A percentile compares a stretch with the other conserved stretches of the same genome.
Conservation (phyloP, 1,140 invertebrate species). For the Diploscapter pachys region DNA sequence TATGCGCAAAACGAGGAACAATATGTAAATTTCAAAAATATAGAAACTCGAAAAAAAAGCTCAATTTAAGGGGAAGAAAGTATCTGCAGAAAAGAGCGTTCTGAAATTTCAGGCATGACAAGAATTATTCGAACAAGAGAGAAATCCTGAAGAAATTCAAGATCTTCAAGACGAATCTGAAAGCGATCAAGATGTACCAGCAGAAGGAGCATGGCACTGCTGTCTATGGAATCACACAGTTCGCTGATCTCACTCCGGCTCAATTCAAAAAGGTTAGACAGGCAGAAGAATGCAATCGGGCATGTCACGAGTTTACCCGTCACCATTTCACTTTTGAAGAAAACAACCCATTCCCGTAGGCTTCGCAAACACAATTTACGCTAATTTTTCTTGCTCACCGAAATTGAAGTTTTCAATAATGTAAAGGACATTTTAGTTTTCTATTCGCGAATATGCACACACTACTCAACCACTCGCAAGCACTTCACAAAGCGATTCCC, state of each 20-base stretch:
- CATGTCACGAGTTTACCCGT: constrained; percentile 12
- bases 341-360: constrained; percentile 19
- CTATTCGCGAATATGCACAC: no score
- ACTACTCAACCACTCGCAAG: no score
- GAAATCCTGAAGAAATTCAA: constrained; percentile 72
- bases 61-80: constrained; percentile 1
- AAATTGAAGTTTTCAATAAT: no score
- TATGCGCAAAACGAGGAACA: no score
- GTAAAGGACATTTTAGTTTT: no score
- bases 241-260: constrained; percentile 77
- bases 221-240: constrained; percentile 79
- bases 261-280: constrained; percentile 43
- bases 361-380: constrained; percentile 22
- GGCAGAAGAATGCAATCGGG: constrained; percentile 2
- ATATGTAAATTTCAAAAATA: no score
- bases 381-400: no score
- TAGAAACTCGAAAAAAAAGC: neutral
- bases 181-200: constrained; percentile 74
- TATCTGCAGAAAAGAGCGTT: no score
- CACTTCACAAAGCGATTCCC: no score
- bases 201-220: constrained; percentile 79
- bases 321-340: constrained; percentile 10
- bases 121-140: constrained; percentile 67
- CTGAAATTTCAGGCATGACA: constrained; percentile 64
- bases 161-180: constrained; percentile 80